Base-by-base conservation (phyloP, 1,140 invertebrate species). In the Neocloeon triangulifer region DNA sequence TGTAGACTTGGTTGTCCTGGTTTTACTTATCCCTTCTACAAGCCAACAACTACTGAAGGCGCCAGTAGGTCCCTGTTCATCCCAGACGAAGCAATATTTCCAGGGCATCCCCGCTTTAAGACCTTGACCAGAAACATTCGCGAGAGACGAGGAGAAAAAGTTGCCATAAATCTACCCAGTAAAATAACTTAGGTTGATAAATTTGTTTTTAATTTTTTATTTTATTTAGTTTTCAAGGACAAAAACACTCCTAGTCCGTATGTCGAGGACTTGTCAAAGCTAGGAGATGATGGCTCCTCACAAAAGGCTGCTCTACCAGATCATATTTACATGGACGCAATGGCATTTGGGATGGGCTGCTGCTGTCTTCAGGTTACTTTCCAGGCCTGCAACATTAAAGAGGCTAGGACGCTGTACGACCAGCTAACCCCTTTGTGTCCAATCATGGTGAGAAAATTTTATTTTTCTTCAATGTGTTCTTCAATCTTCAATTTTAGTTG, bases 341-440 rank as follows among this genome's bases (percentile, higher is more conserved):
- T 98, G 91, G 92, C 88, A 19, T 98, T 98, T 55, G 95, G 95
- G 23, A 98, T 98, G 95, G 94, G 94, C 19, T 92, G 84, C 49
- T 95, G 82, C 46, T 98, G 94, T 52, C 61, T 99, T 7, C 95
- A 99, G 53, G 59, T 92, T 15, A 91, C 85, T 19, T 94, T 91
- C 54, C 55, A 59, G 59, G 91, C 95, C 0, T 95, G 88, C 52
- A 95, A 95, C 49, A 91, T 99, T 23, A 64, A 66, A 25, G 95
- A 99, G 63, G 95, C 92, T 4, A 62, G 86, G 37, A 79, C 75
- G 15, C 61, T 99, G 0, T 99, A 99, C 49, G 95, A 99, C 55
- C 94, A 99, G 50, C 62, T 99, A 5, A 77, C 91, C 4, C 88
- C 92, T 0, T 57, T 99, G 1, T 97, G 91, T 50, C 95, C 95